Evolutionary conservation across 2,113 vertebrate species (phyloP).

Genomic region (Grallaria varia): DNA sequence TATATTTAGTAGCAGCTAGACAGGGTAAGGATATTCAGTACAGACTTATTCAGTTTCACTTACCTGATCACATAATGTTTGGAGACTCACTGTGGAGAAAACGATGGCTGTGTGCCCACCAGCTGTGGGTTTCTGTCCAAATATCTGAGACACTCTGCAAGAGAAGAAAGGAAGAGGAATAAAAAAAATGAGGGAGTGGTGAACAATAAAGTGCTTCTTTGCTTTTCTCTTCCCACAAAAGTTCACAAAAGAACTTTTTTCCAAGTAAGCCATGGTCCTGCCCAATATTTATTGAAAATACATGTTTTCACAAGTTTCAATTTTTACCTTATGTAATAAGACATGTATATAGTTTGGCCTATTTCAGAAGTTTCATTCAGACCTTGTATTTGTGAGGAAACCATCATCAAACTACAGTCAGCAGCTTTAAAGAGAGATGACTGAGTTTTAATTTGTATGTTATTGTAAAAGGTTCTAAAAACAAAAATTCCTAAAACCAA

Average conservation of each 20-base stretch:
- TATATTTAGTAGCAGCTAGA: neutral
- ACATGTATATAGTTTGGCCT: neutral
- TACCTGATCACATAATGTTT: neutral
- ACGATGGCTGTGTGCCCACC: neutral
- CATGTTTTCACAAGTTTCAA: neutral
- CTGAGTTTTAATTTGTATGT: neutral
- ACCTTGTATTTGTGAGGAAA: neutral
- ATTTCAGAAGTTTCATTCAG: neutral
- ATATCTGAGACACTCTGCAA: neutral
- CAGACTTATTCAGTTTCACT: neutral
- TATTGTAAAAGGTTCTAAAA: neutral
- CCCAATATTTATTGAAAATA: neutral
- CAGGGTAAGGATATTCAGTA: neutral
- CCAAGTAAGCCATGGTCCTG: neutral
- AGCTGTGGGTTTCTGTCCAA: constrained; percentile 1
- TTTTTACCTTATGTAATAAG: neutral
- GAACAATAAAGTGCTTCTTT: neutral
- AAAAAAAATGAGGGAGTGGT: neutral
- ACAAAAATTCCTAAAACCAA: neutral
- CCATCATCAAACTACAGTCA: neutral
- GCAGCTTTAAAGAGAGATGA: neutral
- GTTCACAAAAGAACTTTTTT: neutral
- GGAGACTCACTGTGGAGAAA: neutral
- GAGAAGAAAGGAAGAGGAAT: constrained; percentile 4
- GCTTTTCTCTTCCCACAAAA: neutral